These are phyloP conservation scores for Xenentodon cancila DNA, from an alignment of 2,797 vertebrate species.

Conservation along the genomic window DNA sequence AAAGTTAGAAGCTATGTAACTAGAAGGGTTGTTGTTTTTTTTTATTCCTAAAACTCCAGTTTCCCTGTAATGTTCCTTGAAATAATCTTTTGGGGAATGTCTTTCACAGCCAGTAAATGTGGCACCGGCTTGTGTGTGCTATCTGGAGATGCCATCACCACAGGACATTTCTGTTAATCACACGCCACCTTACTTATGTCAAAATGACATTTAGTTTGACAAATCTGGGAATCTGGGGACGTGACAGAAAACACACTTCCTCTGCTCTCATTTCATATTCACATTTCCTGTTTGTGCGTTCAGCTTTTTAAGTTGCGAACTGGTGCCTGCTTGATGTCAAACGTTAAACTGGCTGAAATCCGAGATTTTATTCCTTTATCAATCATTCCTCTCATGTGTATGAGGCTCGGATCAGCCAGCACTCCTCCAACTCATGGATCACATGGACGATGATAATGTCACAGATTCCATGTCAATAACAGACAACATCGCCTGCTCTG, in stretches of 20 bases:
- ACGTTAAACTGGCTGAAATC: slow-evolving; percentile 47
- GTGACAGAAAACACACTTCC: slow-evolving; percentile 67
- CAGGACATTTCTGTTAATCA: slow-evolving; percentile 46
- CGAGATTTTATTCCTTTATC: slow-evolving; percentile 16
- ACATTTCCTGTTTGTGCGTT: slow-evolving; percentile 50
- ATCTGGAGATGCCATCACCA: slow-evolving; percentile 51
- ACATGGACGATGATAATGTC: slow-evolving; percentile 19
- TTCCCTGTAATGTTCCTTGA: slow-evolving; percentile 5
- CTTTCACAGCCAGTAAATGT: slow-evolving; percentile 18
- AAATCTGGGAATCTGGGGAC: slow-evolving; percentile 52
- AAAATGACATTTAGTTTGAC: slow-evolving; percentile 59
- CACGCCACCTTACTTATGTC: slow-evolving; percentile 42
- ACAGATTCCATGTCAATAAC: slow-evolving; percentile 12
- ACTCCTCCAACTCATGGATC: slow-evolving; percentile 14
- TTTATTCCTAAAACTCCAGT: too few relatives aligned
- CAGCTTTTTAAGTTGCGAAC: slow-evolving; percentile 48
- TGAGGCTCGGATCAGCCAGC: not conserved
- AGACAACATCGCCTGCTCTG: slow-evolving; percentile 17
- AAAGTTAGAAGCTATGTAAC: slow-evolving; percentile 9
- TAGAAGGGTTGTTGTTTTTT: not conserved
- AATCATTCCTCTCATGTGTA: slow-evolving; percentile 5
- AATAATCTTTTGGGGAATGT: slow-evolving; percentile 28
- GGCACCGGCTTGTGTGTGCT: slow-evolving; percentile 35
- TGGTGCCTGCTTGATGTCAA: slow-evolving; percentile 49
- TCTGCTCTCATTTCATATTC: slow-evolving; percentile 51